Evolutionary conservation across 2,113 vertebrate species (phyloP).

Genomic region (Callithrix jacchus): DNA sequence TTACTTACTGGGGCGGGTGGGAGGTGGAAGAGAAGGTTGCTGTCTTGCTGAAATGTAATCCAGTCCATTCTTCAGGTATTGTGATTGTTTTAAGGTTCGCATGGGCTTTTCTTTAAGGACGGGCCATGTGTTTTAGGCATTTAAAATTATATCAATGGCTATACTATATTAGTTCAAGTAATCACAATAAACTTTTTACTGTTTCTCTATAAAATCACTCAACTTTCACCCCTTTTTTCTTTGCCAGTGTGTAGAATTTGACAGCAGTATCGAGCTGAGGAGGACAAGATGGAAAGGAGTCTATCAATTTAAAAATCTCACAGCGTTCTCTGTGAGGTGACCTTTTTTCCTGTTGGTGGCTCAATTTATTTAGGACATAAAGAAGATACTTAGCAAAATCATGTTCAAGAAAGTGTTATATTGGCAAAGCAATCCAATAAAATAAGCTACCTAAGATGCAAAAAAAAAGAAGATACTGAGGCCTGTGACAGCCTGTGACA

Average conservation of each 20-base stretch:
- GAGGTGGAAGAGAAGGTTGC: not conserved
- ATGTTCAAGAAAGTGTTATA: too few species aligned
- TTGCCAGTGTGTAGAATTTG: constrained; percentile 80
- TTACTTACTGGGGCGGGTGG: not conserved
- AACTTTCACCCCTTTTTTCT: constrained; percentile 78
- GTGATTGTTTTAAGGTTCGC: not conserved
- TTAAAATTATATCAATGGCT: not conserved
- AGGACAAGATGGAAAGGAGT: constrained; percentile 75
- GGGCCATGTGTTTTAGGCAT: not conserved
- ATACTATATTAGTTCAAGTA: constrained; percentile 37
- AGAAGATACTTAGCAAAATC: constrained; percentile 67
- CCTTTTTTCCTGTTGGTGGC: constrained; percentile 80
- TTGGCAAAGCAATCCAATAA: too few species aligned
- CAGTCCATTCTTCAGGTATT: not conserved
- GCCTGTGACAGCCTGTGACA: constrained; percentile 75
- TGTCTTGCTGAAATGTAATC: not conserved
- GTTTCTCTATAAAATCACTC: constrained; percentile 67
- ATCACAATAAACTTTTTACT: constrained; percentile 39
- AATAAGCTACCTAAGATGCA: too few species aligned
- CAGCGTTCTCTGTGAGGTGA: constrained; percentile 72
- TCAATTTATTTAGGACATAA: constrained; percentile 80
- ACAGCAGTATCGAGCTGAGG: constrained; percentile 79
- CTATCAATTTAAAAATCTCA: constrained; percentile 78
- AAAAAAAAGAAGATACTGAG: constrained; percentile 73
- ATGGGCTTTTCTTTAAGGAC: not conserved